Percentiles rank a stretch among this genome's conserved stretches.
Evolutionary conservation across 2,888 invertebrate genomes (phyloP).

Genomic region (Pteria penguin): DNA sequence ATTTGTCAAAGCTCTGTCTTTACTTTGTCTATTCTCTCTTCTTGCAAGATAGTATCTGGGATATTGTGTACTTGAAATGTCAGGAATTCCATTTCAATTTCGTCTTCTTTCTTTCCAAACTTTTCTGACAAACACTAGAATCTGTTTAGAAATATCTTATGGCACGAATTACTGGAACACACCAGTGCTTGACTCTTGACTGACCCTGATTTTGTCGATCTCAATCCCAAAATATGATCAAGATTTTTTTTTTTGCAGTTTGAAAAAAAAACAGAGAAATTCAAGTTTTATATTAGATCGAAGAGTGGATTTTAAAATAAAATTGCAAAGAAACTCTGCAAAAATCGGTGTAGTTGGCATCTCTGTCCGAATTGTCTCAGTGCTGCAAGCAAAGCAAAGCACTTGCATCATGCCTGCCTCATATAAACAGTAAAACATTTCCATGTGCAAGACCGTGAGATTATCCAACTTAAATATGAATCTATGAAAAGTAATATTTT

Average conservation of each 20-base stretch:
- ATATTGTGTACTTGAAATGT: conserved; percentile 2
- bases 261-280: conserved; percentile 2
- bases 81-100: conserved; percentile 2
- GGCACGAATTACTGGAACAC: too few relatives aligned
- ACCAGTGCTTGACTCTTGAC: too few relatives aligned
- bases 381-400: too few relatives aligned
- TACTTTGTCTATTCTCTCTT: background rate
- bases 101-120: background rate
- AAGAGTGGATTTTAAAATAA: conserved; percentile 1
- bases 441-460: too few relatives aligned
- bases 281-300: background rate
- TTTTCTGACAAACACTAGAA: conserved; percentile 4
- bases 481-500: too few relatives aligned
- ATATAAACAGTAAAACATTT: too few relatives aligned
- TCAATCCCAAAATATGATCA: too few relatives aligned
- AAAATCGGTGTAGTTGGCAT: conserved; percentile 2
- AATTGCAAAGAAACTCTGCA: conserved; percentile 2
- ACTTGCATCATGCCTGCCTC: too few relatives aligned
- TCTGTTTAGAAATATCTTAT: background rate
- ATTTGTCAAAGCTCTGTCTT: background rate
- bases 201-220: too few relatives aligned
- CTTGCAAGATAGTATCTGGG: background rate
- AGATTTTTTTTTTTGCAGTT: too few relatives aligned
- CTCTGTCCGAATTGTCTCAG: too few relatives aligned
- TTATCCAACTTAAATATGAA: too few relatives aligned